These are phyloP conservation scores for Peromyscus melanophrys DNA, from an alignment of 2,797 vertebrate species.

Conservation along the genomic window DNA sequence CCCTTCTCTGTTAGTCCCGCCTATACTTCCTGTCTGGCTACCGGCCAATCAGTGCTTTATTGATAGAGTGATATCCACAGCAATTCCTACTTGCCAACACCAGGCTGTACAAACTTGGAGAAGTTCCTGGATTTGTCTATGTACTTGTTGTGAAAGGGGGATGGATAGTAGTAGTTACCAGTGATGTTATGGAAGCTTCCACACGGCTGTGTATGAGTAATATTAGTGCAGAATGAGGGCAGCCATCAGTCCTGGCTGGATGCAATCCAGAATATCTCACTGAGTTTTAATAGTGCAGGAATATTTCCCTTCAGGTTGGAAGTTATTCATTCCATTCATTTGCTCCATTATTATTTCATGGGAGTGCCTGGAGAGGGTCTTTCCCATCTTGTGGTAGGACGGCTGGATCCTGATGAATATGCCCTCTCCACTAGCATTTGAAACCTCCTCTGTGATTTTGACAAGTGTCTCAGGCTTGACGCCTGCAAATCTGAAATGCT, in stretches of 20 bases:
- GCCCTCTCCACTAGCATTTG: background rate
- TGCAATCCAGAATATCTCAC: background rate
- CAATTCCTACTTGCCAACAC: constrained; percentile 27
- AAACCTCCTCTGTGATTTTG: constrained; percentile 44
- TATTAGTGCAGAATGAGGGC: constrained; percentile 33
- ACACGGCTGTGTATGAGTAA: background rate
- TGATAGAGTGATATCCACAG: no score
- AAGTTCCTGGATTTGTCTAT: constrained; percentile 55
- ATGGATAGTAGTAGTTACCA: constrained; percentile 7
- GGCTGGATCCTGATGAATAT: background rate
- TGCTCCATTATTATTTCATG: background rate
- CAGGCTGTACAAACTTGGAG: constrained; percentile 8
- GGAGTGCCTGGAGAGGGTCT: background rate
- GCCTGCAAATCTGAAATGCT: constrained; percentile 4
- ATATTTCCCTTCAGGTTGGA: background rate
- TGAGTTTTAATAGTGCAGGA: background rate
- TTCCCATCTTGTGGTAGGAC: background rate
- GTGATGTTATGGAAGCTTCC: constrained; percentile 8
- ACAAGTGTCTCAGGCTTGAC: background rate
- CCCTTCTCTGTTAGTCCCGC: no score
- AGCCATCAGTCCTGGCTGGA: background rate
- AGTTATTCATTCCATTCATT: background rate
- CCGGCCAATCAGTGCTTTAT: no score
- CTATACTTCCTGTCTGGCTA: no score
- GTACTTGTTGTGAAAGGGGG: constrained; percentile 9